A percentile compares a stretch with the other conserved stretches of the same genome.
Evolutionary conservation across 2,797 vertebrate species (phyloP).

Genomic region (Diceros bicornis): DNA sequence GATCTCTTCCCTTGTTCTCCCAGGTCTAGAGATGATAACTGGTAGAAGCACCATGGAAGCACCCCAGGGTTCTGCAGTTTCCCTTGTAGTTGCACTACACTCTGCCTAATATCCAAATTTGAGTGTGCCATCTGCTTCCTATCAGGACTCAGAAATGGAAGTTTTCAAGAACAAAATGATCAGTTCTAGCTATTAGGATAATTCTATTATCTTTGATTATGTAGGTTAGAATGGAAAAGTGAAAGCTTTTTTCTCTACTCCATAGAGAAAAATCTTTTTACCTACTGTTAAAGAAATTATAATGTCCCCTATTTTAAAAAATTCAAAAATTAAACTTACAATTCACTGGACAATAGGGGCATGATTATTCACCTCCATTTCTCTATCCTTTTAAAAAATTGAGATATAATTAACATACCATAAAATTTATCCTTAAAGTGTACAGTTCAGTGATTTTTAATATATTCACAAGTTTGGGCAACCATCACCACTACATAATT

Average conservation of each 20-base stretch:
- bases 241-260: not conserved
- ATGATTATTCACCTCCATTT: not conserved
- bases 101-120: not conserved
- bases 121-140: not conserved
- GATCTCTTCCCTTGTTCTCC: not conserved
- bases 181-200: not conserved
- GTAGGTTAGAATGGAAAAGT: not conserved
- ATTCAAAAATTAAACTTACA: slow-evolving; percentile 30
- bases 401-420: not conserved
- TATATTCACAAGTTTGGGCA: not conserved
- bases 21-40: not conserved
- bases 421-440: not conserved
- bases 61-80: not conserved
- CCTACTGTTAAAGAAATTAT: not conserved
- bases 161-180: not conserved
- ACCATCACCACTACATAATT: not conserved
- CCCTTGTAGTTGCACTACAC: not conserved
- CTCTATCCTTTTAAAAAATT: not conserved
- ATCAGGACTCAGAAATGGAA: not conserved
- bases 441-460: not conserved
- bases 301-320: not conserved
- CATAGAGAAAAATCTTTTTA: not conserved
- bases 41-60: not conserved
- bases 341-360: not conserved
- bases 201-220: not conserved